Conservation (phyloP, 1,140 invertebrate genomes). For the Trinorchestia longiramus region DNA sequence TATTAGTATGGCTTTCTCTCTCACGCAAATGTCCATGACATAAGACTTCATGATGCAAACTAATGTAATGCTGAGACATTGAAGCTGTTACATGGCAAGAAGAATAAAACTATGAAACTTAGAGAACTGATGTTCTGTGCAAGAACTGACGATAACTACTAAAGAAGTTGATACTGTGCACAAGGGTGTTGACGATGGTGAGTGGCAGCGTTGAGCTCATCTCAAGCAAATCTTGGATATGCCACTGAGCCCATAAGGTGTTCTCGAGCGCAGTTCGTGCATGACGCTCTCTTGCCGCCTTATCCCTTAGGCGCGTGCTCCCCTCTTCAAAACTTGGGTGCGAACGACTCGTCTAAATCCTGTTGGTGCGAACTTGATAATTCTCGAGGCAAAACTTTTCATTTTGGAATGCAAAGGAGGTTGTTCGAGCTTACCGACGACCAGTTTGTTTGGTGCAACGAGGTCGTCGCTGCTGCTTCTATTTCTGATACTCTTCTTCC, state of each 20-base stretch:
- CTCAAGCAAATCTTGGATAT: neutral
- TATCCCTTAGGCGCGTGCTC: conserved; percentile 24
- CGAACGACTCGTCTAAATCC: conserved; percentile 45
- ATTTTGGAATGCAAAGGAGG: conserved; percentile 54
- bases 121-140: neutral
- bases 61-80: neutral
- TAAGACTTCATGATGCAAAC: neutral
- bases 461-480: conserved; percentile 5
- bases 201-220: neutral
- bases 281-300: neutral
- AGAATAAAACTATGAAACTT: neutral
- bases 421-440: conserved; percentile 43
- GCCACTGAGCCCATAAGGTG: neutral
- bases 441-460: conserved; percentile 2
- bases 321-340: conserved; percentile 21
- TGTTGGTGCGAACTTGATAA: conserved; percentile 38
- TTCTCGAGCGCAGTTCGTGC: neutral
- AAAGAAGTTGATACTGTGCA: neutral
- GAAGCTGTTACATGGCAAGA: neutral
- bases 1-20: neutral
- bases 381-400: conserved; percentile 41
- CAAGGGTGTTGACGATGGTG: neutral
- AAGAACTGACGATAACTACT: neutral
- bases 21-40: too few relatives aligned
- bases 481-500: neutral